phyloP scores from a whole-genome alignment of 2,113 vertebrate genomes.

The Equus quagga region DNA sequence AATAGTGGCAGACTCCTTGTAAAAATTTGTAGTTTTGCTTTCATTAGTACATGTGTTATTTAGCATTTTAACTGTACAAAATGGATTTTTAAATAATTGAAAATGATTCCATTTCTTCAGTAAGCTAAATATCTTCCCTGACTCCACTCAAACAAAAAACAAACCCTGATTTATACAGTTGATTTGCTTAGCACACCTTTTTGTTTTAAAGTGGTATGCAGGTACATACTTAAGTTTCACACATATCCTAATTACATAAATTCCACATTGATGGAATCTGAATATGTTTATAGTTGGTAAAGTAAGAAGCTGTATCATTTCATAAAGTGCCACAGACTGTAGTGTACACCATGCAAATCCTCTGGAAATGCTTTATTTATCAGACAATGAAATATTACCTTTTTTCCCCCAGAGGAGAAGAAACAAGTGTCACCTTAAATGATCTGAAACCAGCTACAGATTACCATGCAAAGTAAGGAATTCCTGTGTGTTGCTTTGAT shows the following conservation, averaged over 20 bases:
- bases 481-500: neutral
- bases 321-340: neutral
- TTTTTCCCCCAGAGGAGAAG: constrained; percentile 90
- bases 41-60: neutral
- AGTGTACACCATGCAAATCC: neutral
- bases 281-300: constrained; percentile 32
- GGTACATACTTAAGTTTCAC: neutral
- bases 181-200: neutral
- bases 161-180: neutral
- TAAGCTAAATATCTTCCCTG: constrained; percentile 8
- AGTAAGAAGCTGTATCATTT: constrained; percentile 43
- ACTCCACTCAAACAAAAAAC: neutral
- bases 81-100: constrained; percentile 48
- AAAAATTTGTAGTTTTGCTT: constrained; percentile 37
- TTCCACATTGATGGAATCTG: neutral
- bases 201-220: constrained; percentile 24
- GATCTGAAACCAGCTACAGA: constrained; percentile 97
- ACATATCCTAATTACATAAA: neutral
- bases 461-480: constrained; percentile 95
- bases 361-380: constrained; percentile 53
- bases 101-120: constrained; percentile 23
- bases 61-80: neutral
- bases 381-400: constrained; percentile 17
- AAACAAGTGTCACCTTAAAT: constrained; percentile 94
- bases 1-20: neutral